These are phyloP conservation scores for Loriculus beryllinus DNA, from an alignment of 2,797 vertebrate species.

Conservation along the genomic window DNA sequence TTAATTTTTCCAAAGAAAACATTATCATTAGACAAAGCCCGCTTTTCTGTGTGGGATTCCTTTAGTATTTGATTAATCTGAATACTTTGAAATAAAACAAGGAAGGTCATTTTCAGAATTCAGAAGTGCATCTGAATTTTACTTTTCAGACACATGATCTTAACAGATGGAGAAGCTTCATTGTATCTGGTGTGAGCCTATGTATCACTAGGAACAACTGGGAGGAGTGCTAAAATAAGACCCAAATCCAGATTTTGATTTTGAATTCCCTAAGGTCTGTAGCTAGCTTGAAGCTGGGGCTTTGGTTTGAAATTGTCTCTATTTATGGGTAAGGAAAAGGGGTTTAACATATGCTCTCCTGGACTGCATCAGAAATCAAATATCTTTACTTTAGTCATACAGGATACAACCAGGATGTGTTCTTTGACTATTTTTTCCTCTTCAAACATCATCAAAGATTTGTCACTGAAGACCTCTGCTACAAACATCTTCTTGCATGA, in stretches of 20 bases:
- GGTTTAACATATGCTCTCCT: no score
- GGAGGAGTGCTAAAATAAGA: neutral
- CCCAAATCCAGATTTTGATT: no score
- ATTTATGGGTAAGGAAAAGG: no score
- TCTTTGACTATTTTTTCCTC: neutral
- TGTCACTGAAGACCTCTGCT: neutral
- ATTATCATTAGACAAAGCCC: neutral
- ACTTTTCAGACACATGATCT: neutral
- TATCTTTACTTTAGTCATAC: neutral
- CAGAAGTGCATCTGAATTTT: neutral
- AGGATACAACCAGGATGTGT: neutral
- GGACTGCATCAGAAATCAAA: neutral
- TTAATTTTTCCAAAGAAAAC: neutral
- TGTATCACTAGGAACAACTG: neutral
- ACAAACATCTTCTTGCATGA: neutral
- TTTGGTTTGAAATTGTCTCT: no score
- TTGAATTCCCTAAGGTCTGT: no score
- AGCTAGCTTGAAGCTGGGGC: no score
- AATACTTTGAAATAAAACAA: neutral
- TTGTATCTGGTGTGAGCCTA: neutral
- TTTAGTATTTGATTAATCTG: neutral
- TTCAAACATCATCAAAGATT: neutral
- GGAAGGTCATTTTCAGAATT: neutral
- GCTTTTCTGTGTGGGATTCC: neutral
- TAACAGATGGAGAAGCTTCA: neutral